These are phyloP conservation scores for Heteronetta atricapilla DNA, from an alignment of 2,113 vertebrate species.

Conservation along the genomic window DNA sequence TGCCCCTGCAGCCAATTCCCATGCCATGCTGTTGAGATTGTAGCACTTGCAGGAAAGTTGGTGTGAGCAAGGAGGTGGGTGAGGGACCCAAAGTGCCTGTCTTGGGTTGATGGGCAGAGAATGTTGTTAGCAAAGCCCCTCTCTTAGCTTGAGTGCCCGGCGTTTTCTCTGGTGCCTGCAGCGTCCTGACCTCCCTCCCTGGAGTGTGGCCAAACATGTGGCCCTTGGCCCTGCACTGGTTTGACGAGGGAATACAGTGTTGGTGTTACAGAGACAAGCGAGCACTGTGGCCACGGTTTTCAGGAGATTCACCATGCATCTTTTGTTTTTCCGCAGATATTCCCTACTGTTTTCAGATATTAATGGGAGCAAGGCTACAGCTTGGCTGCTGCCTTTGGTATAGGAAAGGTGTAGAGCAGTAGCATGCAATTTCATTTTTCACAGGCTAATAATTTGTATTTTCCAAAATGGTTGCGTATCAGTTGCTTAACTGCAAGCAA, in stretches of 20 bases:
- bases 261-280: neutral
- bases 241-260: neutral
- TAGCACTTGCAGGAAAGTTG: neutral
- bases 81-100: neutral
- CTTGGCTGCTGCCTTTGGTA: neutral
- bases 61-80: neutral
- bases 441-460: neutral
- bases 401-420: neutral
- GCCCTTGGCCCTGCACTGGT: neutral
- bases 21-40: neutral
- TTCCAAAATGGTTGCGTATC: neutral
- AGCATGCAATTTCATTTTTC: neutral
- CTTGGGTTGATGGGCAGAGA: neutral
- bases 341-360: neutral
- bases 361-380: neutral
- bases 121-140: neutral
- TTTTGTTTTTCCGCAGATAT: neutral
- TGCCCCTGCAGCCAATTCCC: neutral
- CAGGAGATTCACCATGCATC: neutral
- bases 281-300: neutral
- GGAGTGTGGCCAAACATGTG: neutral
- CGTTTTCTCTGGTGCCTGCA: neutral
- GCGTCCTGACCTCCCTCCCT: neutral
- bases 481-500: neutral
- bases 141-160: neutral